Evolutionary conservation across 2,888 invertebrate genomes (phyloP), one percentile per base, ranked within the genome.

Genomic region (Lithodes maja): DNA sequence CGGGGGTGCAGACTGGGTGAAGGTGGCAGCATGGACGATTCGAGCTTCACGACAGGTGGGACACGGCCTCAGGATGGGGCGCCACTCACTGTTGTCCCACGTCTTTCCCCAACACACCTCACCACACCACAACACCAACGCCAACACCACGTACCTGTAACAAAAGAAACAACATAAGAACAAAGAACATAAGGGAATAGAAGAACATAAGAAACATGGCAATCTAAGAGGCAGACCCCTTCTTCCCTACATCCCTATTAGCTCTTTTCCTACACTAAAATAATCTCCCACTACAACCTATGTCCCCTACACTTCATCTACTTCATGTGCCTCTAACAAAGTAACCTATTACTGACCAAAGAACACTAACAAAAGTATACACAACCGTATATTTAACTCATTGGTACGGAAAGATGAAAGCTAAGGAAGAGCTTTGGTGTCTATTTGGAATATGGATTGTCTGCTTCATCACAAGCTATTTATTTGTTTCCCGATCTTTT

Each of bases 61-160:
- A 54, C 91, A 91, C 0, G 89, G 85, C 1, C 55, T 53, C n/a
- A 80, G 84, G 61, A 91, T 89, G 17, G 91, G 91, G 52, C 74
- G 83, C 91, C 91, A 91, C 49, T 89, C 86, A 49, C 85, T 86
- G 78, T 68, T 53, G 78, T 89, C 89, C 89, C 89, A 89, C 69
- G 49, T 15, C 7, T 74, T 50, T 3, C 81, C 83, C 7, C 17
- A 15, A 7, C 61, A 61, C 17, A 71, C 12, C 7, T 15, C 15
- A 5, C 71, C 71, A n/a, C n/a, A n/a, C n/a, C n/a, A 1, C 1
- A 3, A 12, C 17, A 71, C 69, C 54, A 86, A 12, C 74, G 54
- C 69, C 50, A 71, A 17, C 33, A 83, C 33, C 83, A 83, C 52
- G 52, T 61, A 7, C 7, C 9, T 7, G 49, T 84, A 49, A 0